These are phyloP conservation scores for Epirrhoe tristata DNA, from an alignment of 2,888 invertebrate species.

Conservation along the genomic window DNA sequence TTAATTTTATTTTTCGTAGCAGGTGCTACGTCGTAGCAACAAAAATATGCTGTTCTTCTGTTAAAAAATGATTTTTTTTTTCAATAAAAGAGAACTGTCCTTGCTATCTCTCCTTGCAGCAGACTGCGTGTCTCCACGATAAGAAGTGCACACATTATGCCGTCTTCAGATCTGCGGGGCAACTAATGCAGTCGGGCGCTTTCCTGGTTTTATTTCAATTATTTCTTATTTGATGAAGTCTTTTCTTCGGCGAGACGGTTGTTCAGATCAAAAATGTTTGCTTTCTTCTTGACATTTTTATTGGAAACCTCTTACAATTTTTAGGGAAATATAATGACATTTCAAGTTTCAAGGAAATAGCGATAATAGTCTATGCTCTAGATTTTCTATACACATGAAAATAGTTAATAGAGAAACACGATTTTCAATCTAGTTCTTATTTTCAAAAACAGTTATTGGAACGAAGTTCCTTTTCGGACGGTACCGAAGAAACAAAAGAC, in stretches of 20 bases:
- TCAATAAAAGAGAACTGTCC: background rate
- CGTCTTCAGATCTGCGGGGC: constrained; percentile 57
- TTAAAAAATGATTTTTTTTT: background rate
- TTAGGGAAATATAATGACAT: background rate
- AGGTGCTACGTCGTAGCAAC: too few species aligned
- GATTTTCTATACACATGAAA: too few species aligned
- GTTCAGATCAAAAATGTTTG: background rate
- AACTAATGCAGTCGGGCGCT: constrained; percentile 34
- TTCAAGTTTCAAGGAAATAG: too few species aligned
- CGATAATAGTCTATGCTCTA: too few species aligned
- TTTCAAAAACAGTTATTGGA: too few species aligned
- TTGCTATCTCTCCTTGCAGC: constrained; percentile 51
- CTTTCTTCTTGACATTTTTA: background rate
- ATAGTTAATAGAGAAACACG: too few species aligned
- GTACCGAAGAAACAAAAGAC: too few species aligned
- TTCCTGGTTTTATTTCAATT: constrained; percentile 26
- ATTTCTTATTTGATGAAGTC: constrained; percentile 26
- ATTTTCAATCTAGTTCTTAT: too few species aligned
- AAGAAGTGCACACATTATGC: constrained; percentile 78
- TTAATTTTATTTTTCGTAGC: constrained; percentile 2
- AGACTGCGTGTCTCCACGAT: constrained; percentile 72
- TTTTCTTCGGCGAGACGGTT: background rate
- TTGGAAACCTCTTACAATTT: background rate
- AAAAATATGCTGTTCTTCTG: background rate
- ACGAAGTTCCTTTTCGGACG: too few species aligned